Evolutionary conservation across 1,140 invertebrate genomes (phyloP).

Genomic region (Danaus melanippus): DNA sequence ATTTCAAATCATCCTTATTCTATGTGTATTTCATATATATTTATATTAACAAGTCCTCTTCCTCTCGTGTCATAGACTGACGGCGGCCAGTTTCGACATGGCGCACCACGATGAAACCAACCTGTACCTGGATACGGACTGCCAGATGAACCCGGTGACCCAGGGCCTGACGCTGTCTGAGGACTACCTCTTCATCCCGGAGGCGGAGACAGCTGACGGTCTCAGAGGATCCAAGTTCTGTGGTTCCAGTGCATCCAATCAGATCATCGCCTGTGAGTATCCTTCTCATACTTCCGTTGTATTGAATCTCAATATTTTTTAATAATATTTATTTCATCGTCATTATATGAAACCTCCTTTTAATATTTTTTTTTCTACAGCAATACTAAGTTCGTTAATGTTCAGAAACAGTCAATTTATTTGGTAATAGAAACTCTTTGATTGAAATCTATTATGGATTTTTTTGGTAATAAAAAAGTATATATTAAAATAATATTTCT

Average conservation of each 20-base stretch:
- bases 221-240: slow-evolving; percentile 63
- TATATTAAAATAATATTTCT: neutral
- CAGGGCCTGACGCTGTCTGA: slow-evolving; percentile 46
- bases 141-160: slow-evolving; percentile 54
- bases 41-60: neutral
- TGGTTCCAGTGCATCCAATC: slow-evolving; percentile 45
- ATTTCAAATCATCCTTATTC: too few relatives aligned
- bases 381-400: too few relatives aligned
- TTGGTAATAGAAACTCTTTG: neutral
- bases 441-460: neutral
- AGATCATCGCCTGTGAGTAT: slow-evolving; percentile 64
- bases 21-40: too few relatives aligned
- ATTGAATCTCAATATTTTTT: neutral
- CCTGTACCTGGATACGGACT: slow-evolving; percentile 58
- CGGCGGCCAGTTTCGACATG: slow-evolving; percentile 55
- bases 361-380: too few relatives aligned
- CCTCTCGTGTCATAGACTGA: slow-evolving; percentile 35
- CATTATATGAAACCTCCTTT: too few relatives aligned
- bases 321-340: too few relatives aligned
- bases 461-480: neutral
- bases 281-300: neutral
- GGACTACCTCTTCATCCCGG: slow-evolving; percentile 72
- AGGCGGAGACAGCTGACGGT: slow-evolving; percentile 63
- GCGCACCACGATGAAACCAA: slow-evolving; percentile 43
- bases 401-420: too few relatives aligned